phyloP scores from a whole-genome alignment of 2,113 vertebrate genomes.

The Sebastes fasciatus region DNA sequence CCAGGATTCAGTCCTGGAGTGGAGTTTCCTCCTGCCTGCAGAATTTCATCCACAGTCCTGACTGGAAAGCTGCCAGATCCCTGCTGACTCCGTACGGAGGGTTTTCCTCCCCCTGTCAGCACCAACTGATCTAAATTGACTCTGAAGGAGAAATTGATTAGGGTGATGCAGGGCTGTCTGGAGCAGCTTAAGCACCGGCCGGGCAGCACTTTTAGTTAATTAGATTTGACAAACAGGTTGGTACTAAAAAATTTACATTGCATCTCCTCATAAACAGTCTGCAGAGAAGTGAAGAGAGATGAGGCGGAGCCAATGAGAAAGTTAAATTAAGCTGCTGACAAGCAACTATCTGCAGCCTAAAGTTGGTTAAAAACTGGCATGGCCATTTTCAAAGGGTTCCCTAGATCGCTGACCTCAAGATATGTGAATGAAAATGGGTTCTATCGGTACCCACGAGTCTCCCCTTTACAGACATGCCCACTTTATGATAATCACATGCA shows the following conservation, averaged over 20 bases:
- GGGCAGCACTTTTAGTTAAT: slow-evolving; percentile 53
- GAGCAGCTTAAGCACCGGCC: slow-evolving; percentile 21
- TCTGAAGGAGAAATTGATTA: slow-evolving; percentile 64
- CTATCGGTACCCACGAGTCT: no score
- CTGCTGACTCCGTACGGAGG: slow-evolving; percentile 40
- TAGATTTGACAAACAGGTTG: slow-evolving; percentile 41
- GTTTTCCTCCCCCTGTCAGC: slow-evolving; percentile 55
- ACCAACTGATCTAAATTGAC: slow-evolving; percentile 52
- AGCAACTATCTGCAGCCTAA: neutral
- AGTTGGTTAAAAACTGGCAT: slow-evolving; percentile 19
- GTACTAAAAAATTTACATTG: slow-evolving; percentile 29
- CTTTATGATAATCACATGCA: no score
- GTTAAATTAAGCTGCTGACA: neutral
- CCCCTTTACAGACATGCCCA: no score
- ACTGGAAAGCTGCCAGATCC: slow-evolving; percentile 41
- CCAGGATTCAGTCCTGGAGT: neutral
- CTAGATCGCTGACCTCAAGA: no score
- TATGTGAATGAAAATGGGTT: no score
- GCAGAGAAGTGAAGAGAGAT: neutral
- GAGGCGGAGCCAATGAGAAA: neutral
- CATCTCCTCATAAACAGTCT: neutral
- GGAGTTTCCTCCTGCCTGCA: slow-evolving; percentile 10
- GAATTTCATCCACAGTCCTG: slow-evolving; percentile 16
- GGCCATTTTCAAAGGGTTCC: no score
- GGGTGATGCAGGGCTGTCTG: slow-evolving; percentile 39